Base-by-base conservation (phyloP, 1,140 invertebrate genomes). In the Drosophila grimshawi region DNA sequence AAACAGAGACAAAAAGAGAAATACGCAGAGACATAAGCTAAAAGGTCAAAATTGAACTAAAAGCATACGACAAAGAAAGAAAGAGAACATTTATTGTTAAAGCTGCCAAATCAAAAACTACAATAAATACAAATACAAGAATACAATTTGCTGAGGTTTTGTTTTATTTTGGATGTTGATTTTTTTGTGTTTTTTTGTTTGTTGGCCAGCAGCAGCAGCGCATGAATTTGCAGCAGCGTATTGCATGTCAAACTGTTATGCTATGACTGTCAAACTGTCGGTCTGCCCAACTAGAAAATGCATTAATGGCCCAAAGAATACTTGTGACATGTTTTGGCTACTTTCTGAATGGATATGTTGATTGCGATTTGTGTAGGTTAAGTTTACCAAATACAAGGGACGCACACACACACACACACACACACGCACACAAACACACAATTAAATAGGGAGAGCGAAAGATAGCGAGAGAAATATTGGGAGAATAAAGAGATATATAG, bases 41-140 rank as follows among this genome's bases (percentile, higher is more conserved):
- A 4, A 69, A 65, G 62, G 82, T 60, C 64, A 86, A 82, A 80
- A 56, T 7, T 32, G 27, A 86, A 81, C 64, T 86, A 86, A 86
- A 86, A 82, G 83, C 83, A 80, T 68, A 73, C 71, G 66, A 55
- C 35, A 62, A 41, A 49, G 19, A 56, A 74, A 59, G 29, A 61
- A 51, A 68, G 55, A 8, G 65, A 53, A 43, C 37, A 63, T 57
- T 49, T 19, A 19, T 46, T 35, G 10, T 27, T 2, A 46, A 39
- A 67, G 39, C 46, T 7, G n/a, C 39, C 19, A 53, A 68, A 52
- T 61, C 41, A 10, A 70, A 48, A 71, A 70, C 49, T 74, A 46
- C 75, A 56, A 41, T 32, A 57, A 57, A 60, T 55, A 69, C 10
- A 68, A 49, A 60, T 55, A 81, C 48, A 32, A 27, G 46, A 39